phyloP scores from a whole-genome alignment of 1,140 invertebrate species.

The Amyelois transitella region DNA sequence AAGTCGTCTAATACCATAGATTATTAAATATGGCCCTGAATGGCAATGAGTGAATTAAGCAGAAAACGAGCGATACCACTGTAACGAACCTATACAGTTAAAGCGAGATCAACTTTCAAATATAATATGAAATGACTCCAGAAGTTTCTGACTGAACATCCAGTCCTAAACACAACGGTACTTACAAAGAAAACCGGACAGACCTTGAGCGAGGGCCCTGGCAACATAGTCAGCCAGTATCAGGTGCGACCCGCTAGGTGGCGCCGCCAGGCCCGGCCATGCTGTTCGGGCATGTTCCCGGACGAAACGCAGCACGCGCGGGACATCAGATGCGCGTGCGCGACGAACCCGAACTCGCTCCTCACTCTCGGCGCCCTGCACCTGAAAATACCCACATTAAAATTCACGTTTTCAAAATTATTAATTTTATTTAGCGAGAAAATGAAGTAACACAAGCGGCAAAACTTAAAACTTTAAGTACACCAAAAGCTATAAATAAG shows the following conservation, averaged over 20 bases:
- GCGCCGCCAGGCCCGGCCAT: conserved; percentile 28
- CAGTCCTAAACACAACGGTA: background rate
- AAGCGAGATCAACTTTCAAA: no score
- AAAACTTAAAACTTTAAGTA: background rate
- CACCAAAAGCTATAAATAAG: no score
- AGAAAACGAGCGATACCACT: no score
- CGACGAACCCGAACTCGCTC: conserved; percentile 46
- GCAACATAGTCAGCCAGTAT: conserved; percentile 46
- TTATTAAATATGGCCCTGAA: no score
- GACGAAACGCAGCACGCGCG: conserved; percentile 47
- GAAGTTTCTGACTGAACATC: no score
- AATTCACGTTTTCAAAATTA: background rate
- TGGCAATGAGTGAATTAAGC: no score
- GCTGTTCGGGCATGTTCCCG: conserved; percentile 34
- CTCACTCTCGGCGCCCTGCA: conserved; percentile 42
- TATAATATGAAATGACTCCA: no score
- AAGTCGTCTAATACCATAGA: no score
- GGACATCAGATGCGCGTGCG: conserved; percentile 42
- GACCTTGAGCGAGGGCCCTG: conserved; percentile 54
- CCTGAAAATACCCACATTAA: conserved; percentile 17
- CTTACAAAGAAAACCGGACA: background rate
- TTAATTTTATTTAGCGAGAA: background rate
- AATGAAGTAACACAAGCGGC: background rate
- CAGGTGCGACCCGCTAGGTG: conserved; percentile 20
- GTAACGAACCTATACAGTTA: no score